Base-by-base conservation (phyloP, 2,113 vertebrate species). In the Callithrix jacchus region DNA sequence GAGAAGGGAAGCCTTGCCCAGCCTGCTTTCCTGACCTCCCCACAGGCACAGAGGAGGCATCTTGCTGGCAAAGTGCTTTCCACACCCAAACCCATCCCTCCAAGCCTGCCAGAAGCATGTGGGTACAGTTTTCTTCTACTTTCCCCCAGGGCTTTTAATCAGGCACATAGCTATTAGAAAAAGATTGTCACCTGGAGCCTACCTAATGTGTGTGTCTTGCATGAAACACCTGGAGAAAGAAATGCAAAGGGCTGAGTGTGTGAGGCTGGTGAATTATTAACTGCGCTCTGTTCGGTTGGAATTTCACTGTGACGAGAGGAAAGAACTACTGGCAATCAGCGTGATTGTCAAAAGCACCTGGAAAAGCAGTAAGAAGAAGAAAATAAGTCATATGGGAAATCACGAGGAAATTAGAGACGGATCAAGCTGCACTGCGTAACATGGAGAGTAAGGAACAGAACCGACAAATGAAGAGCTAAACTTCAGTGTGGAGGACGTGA, bases 391-490 rank as follows among this genome's bases (percentile, higher is more conserved):
- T 7, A 0, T 4, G 52, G 85, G 93, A 83, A 95, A 47, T 66
- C 23, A 32, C 0, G 16, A 86, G 88, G 73, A 89, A 91, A n/a
- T 27, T 1, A 82, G 91, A 56, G 70, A 18, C 30, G 49, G 91
- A 6, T 32, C 6, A 7, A 4, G 13, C 27, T 2, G 12, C 8
- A 0, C 45, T 1, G 4, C 0, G 0, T 18, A 16, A 20, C 32
- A 1, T 0, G 40, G 73, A 42, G 86, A 61, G 14, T 25, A 17
- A 56, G 27, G 32, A 3, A 25, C 7, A 5, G 27, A 9, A 8
- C 54, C 81, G 2, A 3, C 42, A 2, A 40, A 16, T 23, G 64
- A 56, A 56, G n/a, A 85, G 74, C 5, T 6, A 45, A 73, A 37
- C 11, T 32, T 1, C 2, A 27, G 45, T 56, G 6, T 25, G 0